Base-by-base conservation (phyloP, 1,140 invertebrate genomes). In the Drosophila simulans region DNA sequence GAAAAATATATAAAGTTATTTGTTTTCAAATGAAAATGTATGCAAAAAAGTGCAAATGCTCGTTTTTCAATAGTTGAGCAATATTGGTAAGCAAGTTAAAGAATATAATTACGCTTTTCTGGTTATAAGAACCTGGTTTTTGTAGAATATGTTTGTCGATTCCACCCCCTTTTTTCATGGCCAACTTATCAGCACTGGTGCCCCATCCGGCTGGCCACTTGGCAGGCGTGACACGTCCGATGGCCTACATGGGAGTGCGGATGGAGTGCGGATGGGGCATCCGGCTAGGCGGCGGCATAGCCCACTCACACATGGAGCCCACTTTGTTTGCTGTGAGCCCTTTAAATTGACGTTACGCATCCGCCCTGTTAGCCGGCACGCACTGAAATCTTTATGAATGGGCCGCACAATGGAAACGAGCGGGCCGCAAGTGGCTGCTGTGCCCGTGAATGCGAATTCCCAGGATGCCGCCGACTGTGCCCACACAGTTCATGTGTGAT, bases 331-430 rank as follows among this genome's bases (percentile, higher is more conserved):
- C 59, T 54, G 54, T 56, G 25, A 74, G 72, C 72, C 64, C 71
- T 80, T 84, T 86, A 85, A 80, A 85, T 84, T 62, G 77, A 60
- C 82, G 72, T 85, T 86, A 77, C 62, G 72, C 73, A 85, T 84
- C 79, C 81, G 77, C 66, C 72, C 65, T 48, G 65, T 85, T 58
- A 51, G 64, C 56, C 48, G 49, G 17, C 53, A 48, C 48, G 60
- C 63, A 63, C 37, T 37, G 40, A 83, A 83, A 83, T 83, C 59
- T 57, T 83, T 79, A 71, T 76, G 72, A 75, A 76, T 75, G 60
- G 72, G 4, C 1, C 2, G 45, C 35, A 75, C 72, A 57, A 52
- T 75, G 70, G 48, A 31, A 25, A 12, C 25, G 25, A 56, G 22
- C n/a, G 25, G 5, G 5, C 12, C 1, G 5, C 12, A 46, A 13